These are phyloP conservation scores for Sitobion miscanthi DNA, from an alignment of 1,140 invertebrate genomes.

Conservation along the genomic window DNA sequence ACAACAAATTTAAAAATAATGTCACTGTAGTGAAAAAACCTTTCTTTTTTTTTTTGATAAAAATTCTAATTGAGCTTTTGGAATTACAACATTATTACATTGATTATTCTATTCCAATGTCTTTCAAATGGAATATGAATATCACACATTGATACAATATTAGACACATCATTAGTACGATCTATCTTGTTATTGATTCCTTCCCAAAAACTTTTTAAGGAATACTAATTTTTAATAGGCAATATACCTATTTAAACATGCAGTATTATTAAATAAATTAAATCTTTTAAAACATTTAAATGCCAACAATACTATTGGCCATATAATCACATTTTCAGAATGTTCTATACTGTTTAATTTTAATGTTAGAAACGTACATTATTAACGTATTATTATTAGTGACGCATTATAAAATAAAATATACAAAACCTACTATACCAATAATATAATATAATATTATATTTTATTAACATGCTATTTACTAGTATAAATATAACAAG, in stretches of 20 bases:
- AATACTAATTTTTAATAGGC: neutral
- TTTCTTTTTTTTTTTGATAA: neutral
- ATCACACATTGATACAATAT: neutral
- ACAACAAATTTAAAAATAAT: neutral
- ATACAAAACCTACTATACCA: neutral
- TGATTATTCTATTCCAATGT: neutral
- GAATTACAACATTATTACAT: neutral
- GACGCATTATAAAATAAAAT: neutral
- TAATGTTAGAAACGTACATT: neutral
- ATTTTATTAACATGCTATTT: neutral
- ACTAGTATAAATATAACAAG: neutral
- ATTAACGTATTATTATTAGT: neutral
- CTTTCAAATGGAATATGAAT: neutral
- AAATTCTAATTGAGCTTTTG: neutral
- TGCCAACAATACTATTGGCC: neutral
- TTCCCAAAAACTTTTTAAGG: neutral
- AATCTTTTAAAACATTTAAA: neutral
- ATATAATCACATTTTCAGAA: too few relatives aligned
- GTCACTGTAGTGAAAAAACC: neutral
- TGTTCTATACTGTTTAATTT: neutral
- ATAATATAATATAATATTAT: too few relatives aligned
- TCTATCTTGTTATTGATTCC: neutral
- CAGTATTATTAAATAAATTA: neutral
- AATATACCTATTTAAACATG: neutral
- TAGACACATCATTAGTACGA: neutral